Base-by-base conservation (phyloP, 2,888 invertebrate species). In the Macrosiphum euphorbiae region DNA sequence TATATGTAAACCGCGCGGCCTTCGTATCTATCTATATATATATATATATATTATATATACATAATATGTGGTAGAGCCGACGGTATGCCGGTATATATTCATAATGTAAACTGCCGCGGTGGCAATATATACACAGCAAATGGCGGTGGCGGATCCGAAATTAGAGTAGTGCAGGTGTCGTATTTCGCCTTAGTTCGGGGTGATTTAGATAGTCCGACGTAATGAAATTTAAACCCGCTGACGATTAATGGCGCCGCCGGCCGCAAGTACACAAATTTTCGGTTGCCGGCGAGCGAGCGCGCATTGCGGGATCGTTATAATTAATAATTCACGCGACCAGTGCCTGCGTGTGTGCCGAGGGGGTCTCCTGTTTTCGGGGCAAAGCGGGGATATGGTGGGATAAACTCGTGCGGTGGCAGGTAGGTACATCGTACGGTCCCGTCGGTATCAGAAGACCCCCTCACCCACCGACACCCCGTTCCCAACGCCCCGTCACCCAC, bases 121-220 rank as follows among this genome's bases (percentile, higher is more conserved):
- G 67, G 47, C 67, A 26, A 52, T 35, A 52, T 52, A 50, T 24
- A 52, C 35, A 50, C n/a, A 24, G 67, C 35, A n/a, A 78, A 78
- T 35, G 55, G 61, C 50, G 92, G 50, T 24, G 41, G 84, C n/a
- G 90, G 24, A 86, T 93, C 84, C 90, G 86, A 94, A 90, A 94
- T 94, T 94, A 86, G 94, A 90, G 86, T 90, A 90, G 86, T 90
- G 90, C 94, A 58, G 94, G 94, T 94, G 90, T 94, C 86, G 90
- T 52, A 28, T 90, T 90, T 50, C 90, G 88, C 89, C 55, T 93
- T 88, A 55, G 86, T n/a, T 50, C 67, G 67, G 84, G 89, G 90
- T 94, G 94, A 94, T 94, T 94, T 94, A 94, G 94, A 94, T 94
- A 87, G 90, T 94, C 94, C 67, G 61, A 86, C 84, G 90, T 94